Base-by-base conservation (phyloP, 2,888 invertebrate genomes). In the Cataglyphis livida region DNA sequence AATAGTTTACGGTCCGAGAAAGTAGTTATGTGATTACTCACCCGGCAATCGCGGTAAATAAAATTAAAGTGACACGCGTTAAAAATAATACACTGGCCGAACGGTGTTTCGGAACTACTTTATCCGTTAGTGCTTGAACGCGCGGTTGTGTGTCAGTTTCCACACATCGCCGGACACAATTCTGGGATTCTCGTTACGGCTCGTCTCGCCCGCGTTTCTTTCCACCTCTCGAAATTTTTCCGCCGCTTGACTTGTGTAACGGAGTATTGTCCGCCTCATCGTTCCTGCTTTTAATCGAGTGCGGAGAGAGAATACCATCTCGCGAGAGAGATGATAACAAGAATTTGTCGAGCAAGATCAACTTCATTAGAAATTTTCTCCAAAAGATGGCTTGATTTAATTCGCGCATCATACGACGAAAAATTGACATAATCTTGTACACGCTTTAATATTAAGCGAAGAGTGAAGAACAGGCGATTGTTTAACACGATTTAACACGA, bases 141-240 rank as follows among this genome's bases (percentile, higher is more conserved):
- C 54, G 28, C 18, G 25, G 12, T 32, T 71, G 61, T 75, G 73
- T 41, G 68, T 66, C 66, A 5, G 79, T 84, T 88, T 81, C 83
- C 87, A 81, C 86, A 78, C 38, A 61, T 18, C 21, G 68, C 32
- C 71, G 61, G 64, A 51, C 76, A 89, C 89, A 89, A 89, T 89
- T 88, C 89, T 89, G 89, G 81, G 89, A 89, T 84, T 78, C 84
- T 84, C 51, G 83, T 83, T 82, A 82, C 79, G 59, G 65, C 25
- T 59, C 48, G 76, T 70, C 64, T 71, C 61, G 51, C 28, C 71
- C 64, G 70, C 74, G 71, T 68, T 84, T 87, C 83, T 84, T 81
- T n/a, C n/a, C 61, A 25, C 35, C 28, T 75, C 82, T n/a, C 84
- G 87, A 87, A 84, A 86, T 85, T 87, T 90, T 90, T 86, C 87